Evolutionary conservation across 2,797 vertebrate genomes (phyloP).

Genomic region (Falco berigora): DNA sequence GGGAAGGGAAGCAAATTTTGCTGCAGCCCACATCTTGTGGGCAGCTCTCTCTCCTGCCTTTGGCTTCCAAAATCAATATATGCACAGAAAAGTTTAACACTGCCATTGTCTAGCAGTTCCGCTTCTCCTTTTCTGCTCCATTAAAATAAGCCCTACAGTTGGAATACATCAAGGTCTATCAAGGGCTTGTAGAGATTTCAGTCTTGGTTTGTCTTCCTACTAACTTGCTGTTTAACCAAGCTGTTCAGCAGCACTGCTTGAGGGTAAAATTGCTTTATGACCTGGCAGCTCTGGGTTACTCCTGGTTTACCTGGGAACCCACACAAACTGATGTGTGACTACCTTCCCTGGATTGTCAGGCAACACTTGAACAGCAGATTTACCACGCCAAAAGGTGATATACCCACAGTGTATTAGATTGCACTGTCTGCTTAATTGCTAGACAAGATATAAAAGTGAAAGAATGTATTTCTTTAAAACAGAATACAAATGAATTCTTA

Average conservation of each 20-base stretch:
- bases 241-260: not conserved
- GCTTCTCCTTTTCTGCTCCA: not conserved
- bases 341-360: fast-evolving
- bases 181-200: not conserved
- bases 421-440: not conserved
- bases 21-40: not conserved
- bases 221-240: not conserved
- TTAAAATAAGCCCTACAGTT: not conserved
- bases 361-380: not conserved
- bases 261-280: not conserved
- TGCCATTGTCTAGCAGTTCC: not conserved
- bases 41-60: not conserved
- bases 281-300: not conserved
- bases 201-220: not conserved
- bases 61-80: not conserved
- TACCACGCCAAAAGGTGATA: not conserved
- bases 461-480: not conserved
- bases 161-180: not conserved
- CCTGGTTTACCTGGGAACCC: not conserved
- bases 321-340: not conserved
- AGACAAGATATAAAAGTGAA: not conserved
- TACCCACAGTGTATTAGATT: not conserved
- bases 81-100: not conserved
- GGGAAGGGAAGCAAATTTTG: not conserved
- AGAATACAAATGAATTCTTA: not conserved